Conservation (phyloP, 2,113 vertebrate genomes). For the Nipponia nippon region DNA sequence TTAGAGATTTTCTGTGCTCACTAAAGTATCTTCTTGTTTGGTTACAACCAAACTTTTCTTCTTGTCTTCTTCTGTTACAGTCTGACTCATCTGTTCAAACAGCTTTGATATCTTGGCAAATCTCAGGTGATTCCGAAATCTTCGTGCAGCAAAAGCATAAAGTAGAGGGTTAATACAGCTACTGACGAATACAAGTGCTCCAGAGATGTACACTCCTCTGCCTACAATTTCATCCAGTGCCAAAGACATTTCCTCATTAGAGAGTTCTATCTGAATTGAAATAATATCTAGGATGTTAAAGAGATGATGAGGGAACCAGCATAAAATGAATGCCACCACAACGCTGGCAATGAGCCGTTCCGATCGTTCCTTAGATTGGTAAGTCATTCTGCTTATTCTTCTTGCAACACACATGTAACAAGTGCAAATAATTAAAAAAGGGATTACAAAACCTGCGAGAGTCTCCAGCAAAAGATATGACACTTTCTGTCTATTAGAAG, state of each 20-base stretch:
- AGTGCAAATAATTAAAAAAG: constrained; percentile 61
- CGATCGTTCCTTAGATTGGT: constrained; percentile 2
- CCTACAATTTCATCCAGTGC: background rate
- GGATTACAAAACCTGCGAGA: constrained; percentile 61
- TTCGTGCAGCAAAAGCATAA: constrained; percentile 71
- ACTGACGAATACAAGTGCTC: constrained; percentile 68
- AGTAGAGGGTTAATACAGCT: constrained; percentile 77
- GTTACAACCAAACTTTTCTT: background rate
- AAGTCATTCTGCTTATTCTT: constrained; percentile 59
- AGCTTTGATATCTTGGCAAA: constrained; percentile 53
- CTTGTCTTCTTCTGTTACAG: background rate
- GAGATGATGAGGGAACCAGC: constrained; percentile 68
- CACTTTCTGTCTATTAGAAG: background rate
- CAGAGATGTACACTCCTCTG: constrained; percentile 45
- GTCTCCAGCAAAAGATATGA: constrained; percentile 63
- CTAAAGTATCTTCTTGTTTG: background rate
- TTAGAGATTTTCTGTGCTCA: constrained; percentile 26
- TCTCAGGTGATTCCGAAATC: constrained; percentile 34
- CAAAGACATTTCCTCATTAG: background rate
- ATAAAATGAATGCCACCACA: constrained; percentile 66
- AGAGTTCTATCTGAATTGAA: background rate
- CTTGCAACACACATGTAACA: constrained; percentile 66
- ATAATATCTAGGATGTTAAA: constrained; percentile 60
- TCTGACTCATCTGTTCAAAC: constrained; percentile 59
- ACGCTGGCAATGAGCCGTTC: constrained; percentile 61